Percentiles rank a stretch among this genome's conserved stretches.
These are phyloP conservation scores for Microctenopoma stevenorrisi DNA, from an alignment of 2,797 vertebrate species.

Conservation along the genomic window DNA sequence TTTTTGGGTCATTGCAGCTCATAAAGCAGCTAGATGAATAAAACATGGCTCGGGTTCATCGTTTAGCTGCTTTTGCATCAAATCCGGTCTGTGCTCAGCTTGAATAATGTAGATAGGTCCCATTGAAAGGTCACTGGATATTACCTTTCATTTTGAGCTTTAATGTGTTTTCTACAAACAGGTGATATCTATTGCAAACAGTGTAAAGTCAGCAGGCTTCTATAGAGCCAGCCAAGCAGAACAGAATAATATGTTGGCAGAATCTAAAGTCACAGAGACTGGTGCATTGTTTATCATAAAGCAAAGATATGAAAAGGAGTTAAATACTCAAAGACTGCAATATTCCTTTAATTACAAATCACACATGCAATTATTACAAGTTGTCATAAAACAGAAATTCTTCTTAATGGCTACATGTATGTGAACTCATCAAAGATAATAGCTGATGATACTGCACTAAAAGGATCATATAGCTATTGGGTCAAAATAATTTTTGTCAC, in stretches of 20 bases:
- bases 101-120: slow-evolving; percentile 82
- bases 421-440: slow-evolving; percentile 33
- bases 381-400: slow-evolving; percentile 6
- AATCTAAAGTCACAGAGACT: slow-evolving; percentile 21
- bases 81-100: slow-evolving; percentile 63
- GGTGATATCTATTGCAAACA: slow-evolving; percentile 65
- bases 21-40: slow-evolving; percentile 74
- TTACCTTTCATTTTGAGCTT: slow-evolving; percentile 81
- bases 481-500: slow-evolving; percentile 49
- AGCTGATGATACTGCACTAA: slow-evolving; percentile 31
- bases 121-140: slow-evolving; percentile 80
- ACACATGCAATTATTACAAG: slow-evolving; percentile 10
- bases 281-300: slow-evolving; percentile 22
- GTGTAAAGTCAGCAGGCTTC: slow-evolving; percentile 65
- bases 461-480: slow-evolving; percentile 41
- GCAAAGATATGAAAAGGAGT: slow-evolving; percentile 2
- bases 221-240: slow-evolving; percentile 40
- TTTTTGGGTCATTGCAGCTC: slow-evolving; percentile 61
- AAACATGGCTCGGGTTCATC: slow-evolving; percentile 74
- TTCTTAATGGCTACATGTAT: slow-evolving; percentile 21
- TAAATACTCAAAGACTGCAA: slow-evolving; percentile 5
- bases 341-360: slow-evolving; percentile 34
- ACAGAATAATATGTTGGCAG: slow-evolving; percentile 44
- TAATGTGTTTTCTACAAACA: slow-evolving; percentile 75
- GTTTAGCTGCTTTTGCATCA: slow-evolving; percentile 76